phyloP scores from a whole-genome alignment of 2,888 invertebrate genomes.

The Stenodema calcarata region DNA sequence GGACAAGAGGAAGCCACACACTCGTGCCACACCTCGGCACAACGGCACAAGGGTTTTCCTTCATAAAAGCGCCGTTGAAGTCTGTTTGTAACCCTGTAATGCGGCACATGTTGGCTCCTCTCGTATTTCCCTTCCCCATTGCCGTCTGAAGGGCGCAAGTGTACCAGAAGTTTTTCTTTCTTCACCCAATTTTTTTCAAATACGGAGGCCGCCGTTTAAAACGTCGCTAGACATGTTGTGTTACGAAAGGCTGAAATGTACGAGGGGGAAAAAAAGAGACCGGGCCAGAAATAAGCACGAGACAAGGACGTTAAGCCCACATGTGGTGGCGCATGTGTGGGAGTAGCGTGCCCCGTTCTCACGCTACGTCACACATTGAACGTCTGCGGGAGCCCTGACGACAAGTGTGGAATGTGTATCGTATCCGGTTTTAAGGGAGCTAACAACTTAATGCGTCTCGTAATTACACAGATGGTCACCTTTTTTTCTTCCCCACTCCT shows the following conservation, averaged over 20 bases:
- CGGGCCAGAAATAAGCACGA: slow-evolving; percentile 9
- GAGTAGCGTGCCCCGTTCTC: slow-evolving; percentile 10
- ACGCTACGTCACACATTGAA: slow-evolving; percentile 1
- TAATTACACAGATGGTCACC: not conserved
- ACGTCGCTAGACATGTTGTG: not conserved
- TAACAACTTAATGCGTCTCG: not conserved
- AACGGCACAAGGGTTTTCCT: too few species aligned
- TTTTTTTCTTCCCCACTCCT: not conserved
- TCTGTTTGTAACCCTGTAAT: not conserved
- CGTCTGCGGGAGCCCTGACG: not conserved
- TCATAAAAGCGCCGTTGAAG: not conserved
- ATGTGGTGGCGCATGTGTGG: slow-evolving; percentile 9
- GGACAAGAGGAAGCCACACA: too few species aligned
- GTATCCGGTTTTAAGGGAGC: not conserved
- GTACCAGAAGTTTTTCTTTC: not conserved
- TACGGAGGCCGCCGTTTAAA: not conserved
- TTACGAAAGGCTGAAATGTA: not conserved
- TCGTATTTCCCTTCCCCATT: not conserved
- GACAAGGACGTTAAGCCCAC: slow-evolving; percentile 18
- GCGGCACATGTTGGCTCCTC: not conserved
- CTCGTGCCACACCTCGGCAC: too few species aligned
- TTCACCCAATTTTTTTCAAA: not conserved
- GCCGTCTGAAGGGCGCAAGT: not conserved
- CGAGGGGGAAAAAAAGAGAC: not conserved
- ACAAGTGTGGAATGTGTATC: slow-evolving; percentile 4